Percentiles rank a stretch among this genome's conserved stretches.
These are phyloP conservation scores for human DNA, from an alignment of 2,113 vertebrate species.

Conservation along the genomic window GRCh38 chr7:95271501-95272000, in stretches of 20 bases:
- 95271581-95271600: background rate
- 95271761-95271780: background rate
- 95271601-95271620: background rate
- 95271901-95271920: conserved; percentile 7
- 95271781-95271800: background rate
- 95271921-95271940: conserved; percentile 4
- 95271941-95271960: conserved; percentile 29
- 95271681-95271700: background rate
- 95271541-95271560: background rate
- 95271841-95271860: background rate
- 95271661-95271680: background rate
- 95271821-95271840: background rate
- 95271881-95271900: background rate
- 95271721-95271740: background rate
- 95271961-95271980: conserved; percentile 45
- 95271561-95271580: background rate
- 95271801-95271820: conserved; percentile 8
- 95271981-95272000: background rate
- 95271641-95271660: background rate
- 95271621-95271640: background rate
- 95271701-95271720: background rate
- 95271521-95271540: background rate
- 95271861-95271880: background rate
- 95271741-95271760: background rate
- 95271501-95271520: background rate